Percentiles rank a stretch among this genome's conserved stretches.
phyloP scores from a whole-genome alignment of 2,113 vertebrate species.

The Ranitomeya variabilis region DNA sequence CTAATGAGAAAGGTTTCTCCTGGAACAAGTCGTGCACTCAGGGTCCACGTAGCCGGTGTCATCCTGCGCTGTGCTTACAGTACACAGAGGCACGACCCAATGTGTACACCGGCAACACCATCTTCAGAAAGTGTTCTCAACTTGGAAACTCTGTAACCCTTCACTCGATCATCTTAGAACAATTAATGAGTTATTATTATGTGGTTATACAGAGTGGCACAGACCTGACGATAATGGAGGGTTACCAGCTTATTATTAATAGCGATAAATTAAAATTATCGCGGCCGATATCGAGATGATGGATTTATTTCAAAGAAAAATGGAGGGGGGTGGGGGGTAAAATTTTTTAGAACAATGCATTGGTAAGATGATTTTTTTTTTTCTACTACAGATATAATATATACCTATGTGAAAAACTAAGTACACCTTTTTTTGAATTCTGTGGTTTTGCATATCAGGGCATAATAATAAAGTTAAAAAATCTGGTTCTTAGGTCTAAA shows the following conservation, averaged over 20 bases:
- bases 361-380: no score
- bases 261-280: background rate
- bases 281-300: background rate
- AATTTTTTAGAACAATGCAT: no score
- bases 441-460: no score
- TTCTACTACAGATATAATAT: no score
- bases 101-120: slow-evolving; percentile 49
- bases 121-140: background rate
- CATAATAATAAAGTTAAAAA: no score
- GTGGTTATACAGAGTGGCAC: background rate
- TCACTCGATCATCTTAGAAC: background rate
- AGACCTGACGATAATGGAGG: background rate
- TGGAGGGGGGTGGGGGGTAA: no score
- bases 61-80: slow-evolving; percentile 51
- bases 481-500: no score
- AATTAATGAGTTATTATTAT: background rate
- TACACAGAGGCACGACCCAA: slow-evolving; percentile 37
- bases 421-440: no score
- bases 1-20: background rate
- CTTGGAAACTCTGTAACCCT: slow-evolving; percentile 26
- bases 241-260: background rate
- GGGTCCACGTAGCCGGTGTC: background rate
- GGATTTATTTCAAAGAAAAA: background rate
- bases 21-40: slow-evolving; percentile 23
- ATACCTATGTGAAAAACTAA: no score